Base-by-base conservation (phyloP, 2,113 vertebrate genomes). In the Azemiops feae region DNA sequence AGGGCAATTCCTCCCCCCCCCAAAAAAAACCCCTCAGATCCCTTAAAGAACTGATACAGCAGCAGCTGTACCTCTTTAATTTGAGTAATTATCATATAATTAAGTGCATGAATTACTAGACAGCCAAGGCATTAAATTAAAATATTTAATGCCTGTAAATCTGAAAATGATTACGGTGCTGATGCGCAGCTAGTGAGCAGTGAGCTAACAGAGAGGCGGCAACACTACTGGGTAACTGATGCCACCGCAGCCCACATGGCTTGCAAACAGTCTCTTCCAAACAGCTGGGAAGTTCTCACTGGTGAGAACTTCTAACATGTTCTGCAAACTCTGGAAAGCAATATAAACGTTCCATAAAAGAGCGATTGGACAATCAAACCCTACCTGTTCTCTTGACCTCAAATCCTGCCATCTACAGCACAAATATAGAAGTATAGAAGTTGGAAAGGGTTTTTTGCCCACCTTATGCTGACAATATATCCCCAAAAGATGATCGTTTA, bases 111-210 rank as follows among this genome's bases (percentile, higher is more conserved):
- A 98, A 98, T 98, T 98, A 98, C 98, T 98, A 98, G 98, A 98
- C 98, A 98, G 98, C 98, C 98, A 98, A 98, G 98, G 98, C 98
- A 98, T 98, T 98, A 98, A 98, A 98, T 98, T 99, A 98, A 98
- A 98, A 98, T 98, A 98, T 98, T 98, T 98, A 98, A 98, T 98
- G 98, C 98, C 98, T 98, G 98, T 98, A 98, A 98, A 98, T 98
- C 98, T 98, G 98, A 98, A 98, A 98, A 98, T 98, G 98, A 98
- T 98, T 98, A 98, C 98, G 97, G 97, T 98, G 98, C 97, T 98
- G 98, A 98, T 97, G 97, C 95, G 96, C 97, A 97, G 97, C 97
- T 97, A 97, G 97, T 11, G 97, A 98, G 95, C 93, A 97, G 97
- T 1, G 91, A 95, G 95, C 97, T 97, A 97, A 97, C 96, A 95